Base-by-base conservation (phyloP, 2,797 vertebrate species). In the Dryobates pubescens region DNA sequence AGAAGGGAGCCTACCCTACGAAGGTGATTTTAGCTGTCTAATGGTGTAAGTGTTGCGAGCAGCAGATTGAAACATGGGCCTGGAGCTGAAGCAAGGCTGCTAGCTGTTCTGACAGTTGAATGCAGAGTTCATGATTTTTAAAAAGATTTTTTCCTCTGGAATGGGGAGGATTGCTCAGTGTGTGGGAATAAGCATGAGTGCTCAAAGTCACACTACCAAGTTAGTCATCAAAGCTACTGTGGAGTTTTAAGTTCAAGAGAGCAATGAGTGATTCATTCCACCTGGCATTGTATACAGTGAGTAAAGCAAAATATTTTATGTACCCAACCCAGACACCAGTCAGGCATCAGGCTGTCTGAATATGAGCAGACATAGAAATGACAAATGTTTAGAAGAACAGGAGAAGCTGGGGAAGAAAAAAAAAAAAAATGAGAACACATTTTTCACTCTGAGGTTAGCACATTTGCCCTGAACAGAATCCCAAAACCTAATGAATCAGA, bases 401-500 rank as follows among this genome's bases (percentile, higher is more conserved):
- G 58, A 92, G 62, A 89, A 95, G 32, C 85, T 88, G 75, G 51
- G 3, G 13, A 10, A 70, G 80, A 69, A 76, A 74, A 63, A 53
- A 27, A 70, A 80, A 69, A 76, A 77, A 59, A 57, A 70, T 20
- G 62, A 75, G 63, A 63, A 83, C 3, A 2, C 71, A 62, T 94
- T 92, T 96, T 94, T 93, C 81, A 80, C 30, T 86, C 71, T 62
- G 70, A 81, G 82, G 85, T 96, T 89, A 89, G 47, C 67, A 67
- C 58, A 45, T 85, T 75, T 84, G 88, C 65, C 87, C 87, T 86
- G 41, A 91, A 71, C 17, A 27, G 85, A 68, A 26, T 94, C 67
- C 63, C 85, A 58, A 96, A 94, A 93, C 79, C 41, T 94, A 92
- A 92, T 89, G 90, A 88, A 83, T 92, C 75, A 94, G 68, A 86